These are phyloP conservation scores for Osmerus mordax DNA, from an alignment of 2,113 vertebrate species.

Conservation along the genomic window DNA sequence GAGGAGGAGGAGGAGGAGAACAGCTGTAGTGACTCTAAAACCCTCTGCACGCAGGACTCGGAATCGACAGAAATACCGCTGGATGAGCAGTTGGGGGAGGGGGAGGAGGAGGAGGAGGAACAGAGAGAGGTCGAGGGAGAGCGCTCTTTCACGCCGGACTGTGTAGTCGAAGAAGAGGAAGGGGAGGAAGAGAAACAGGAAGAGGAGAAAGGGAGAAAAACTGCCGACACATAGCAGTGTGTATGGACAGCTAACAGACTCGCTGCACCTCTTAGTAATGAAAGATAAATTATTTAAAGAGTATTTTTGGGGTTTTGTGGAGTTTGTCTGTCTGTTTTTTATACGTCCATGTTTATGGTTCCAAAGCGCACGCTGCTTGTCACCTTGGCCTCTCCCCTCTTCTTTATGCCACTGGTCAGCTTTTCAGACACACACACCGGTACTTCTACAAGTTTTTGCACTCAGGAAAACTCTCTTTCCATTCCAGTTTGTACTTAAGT, in stretches of 20 bases:
- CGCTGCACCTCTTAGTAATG: slow-evolving; percentile 74
- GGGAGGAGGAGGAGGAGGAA: slow-evolving; percentile 75
- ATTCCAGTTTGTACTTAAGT: slow-evolving; percentile 55
- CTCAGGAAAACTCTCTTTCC: slow-evolving; percentile 89
- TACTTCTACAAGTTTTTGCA: slow-evolving; percentile 87
- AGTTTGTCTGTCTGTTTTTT: slow-evolving; percentile 46
- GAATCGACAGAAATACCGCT: slow-evolving; percentile 96
- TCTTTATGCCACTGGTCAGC: slow-evolving; percentile 72
- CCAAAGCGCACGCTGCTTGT: slow-evolving; percentile 80
- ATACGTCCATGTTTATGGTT: slow-evolving; percentile 68
- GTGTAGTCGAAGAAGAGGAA: slow-evolving; percentile 74
- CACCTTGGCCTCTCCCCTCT: slow-evolving; percentile 75
- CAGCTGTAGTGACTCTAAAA: slow-evolving; percentile 97
- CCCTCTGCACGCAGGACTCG: slow-evolving; percentile 96
- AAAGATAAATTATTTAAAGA: slow-evolving; percentile 72
- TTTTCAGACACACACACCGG: slow-evolving; percentile 78
- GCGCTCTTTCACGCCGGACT: slow-evolving; percentile 69
- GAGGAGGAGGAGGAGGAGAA: slow-evolving; percentile 84
- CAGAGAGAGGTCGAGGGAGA: slow-evolving; percentile 74
- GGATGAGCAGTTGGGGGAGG: slow-evolving; percentile 90
- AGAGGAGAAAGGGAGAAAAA: slow-evolving; percentile 68
- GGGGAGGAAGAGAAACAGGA: slow-evolving; percentile 70
- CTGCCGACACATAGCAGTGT: slow-evolving; percentile 85
- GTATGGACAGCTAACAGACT: slow-evolving; percentile 52
- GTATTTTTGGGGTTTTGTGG: slow-evolving; percentile 55